These are phyloP conservation scores for Rhaphigaster nebulosa DNA, from an alignment of 2,888 invertebrate genomes.

Conservation along the genomic window DNA sequence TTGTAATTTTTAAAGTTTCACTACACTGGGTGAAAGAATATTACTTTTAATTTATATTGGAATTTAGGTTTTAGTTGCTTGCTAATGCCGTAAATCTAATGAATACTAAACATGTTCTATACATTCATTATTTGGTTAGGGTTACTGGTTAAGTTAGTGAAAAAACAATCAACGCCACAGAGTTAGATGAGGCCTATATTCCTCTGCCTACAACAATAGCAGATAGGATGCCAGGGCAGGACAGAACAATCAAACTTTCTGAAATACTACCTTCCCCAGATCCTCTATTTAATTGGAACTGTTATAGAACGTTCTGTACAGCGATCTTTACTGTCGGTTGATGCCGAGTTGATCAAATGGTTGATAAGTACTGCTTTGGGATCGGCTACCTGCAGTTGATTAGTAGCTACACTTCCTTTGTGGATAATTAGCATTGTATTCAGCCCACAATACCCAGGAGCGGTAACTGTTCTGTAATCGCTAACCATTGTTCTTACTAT, in stretches of 20 bases:
- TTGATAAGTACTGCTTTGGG: neutral
- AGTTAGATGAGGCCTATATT: neutral
- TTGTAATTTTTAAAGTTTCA: too few relatives aligned
- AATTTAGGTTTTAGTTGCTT: too few relatives aligned
- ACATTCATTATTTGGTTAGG: too few relatives aligned
- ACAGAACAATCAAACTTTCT: neutral
- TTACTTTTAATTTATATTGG: too few relatives aligned
- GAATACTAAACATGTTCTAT: too few relatives aligned
- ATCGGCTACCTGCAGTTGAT: neutral
- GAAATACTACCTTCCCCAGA: neutral
- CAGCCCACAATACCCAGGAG: neutral
- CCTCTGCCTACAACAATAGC: neutral
- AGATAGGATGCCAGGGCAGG: neutral
- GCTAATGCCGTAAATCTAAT: too few relatives aligned
- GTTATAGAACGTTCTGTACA: neutral
- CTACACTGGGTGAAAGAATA: too few relatives aligned
- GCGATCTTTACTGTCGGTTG: neutral
- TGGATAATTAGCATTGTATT: neutral
- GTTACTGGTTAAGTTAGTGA: neutral
- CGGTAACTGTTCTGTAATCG: neutral
- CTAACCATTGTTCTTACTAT: neutral
- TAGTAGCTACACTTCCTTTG: neutral
- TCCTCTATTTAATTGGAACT: constrained; percentile 3
- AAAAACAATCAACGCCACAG: neutral
- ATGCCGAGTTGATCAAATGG: neutral